Base-by-base conservation (phyloP, 1,140 invertebrate genomes). In the Lepidurus packardi region DNA sequence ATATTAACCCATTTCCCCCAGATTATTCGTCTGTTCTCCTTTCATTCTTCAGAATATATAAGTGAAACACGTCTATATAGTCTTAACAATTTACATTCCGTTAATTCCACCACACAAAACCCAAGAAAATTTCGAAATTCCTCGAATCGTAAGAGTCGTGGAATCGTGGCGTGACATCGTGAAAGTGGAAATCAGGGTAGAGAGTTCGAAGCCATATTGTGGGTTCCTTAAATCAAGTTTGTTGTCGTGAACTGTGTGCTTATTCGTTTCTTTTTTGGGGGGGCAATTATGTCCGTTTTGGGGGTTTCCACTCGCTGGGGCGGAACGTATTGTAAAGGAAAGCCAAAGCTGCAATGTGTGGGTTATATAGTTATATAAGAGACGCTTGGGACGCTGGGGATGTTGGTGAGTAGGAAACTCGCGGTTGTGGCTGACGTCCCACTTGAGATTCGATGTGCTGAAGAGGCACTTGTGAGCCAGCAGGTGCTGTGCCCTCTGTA, bases 401-500 rank as follows among this genome's bases (percentile, higher is more conserved):
- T 65, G 53, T 65, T 65, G 53, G 53, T 65, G 53, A 65, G 53
- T 65, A 65, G 53, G 53, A 21, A 65, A 65, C 53, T 65, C 16
- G 53, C 53, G 53, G 53, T 65, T 65, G 53, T 65, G 53, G 53
- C 53, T 65, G 53, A 65, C 53, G 53, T 65, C 21, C 53, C 53
- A 65, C 53, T 65, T 65, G 53, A 65, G 53, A 13, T 65, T 65
- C 53, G 53, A 65, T 65, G 53, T 65, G 53, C 53, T 65, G 16
- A 65, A 65, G 53, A 65, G 53, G 16, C 53, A 65, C 53, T 65
- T n/a, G 53, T 65, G 53, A 65, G 21, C 9, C 53, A 65, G 53
- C 53, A 65, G 53, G 53, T 65, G 53, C 53, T 65, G 53, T 65
- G 53, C 53, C 53, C 53, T 65, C 53, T 65, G 21, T 65, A 65